Conservation (phyloP, 2,888 invertebrate genomes). For the Oscheius sp. region DNA sequence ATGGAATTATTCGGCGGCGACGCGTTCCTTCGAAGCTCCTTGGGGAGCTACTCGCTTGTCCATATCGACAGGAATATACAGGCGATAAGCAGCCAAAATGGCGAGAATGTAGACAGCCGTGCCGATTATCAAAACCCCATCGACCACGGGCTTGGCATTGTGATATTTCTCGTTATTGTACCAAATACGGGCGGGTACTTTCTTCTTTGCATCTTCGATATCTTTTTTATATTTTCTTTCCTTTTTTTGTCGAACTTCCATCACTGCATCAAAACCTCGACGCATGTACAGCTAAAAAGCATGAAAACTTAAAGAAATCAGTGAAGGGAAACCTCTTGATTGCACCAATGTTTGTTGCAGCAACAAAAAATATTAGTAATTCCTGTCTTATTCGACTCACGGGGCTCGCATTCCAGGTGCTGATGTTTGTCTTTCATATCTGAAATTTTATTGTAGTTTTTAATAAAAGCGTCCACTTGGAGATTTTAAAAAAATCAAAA, state of each 20-base stretch:
- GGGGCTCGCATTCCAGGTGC: not conserved
- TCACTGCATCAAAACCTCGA: not conserved
- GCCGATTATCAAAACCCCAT: not conserved
- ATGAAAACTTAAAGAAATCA: not conserved
- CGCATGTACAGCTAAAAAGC: not conserved
- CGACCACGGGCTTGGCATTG: not conserved
- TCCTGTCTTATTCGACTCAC: not conserved
- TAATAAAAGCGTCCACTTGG: too few relatives aligned
- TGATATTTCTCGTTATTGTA: slow-evolving; percentile 2
- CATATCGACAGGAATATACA: not conserved
- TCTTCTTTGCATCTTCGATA: not conserved
- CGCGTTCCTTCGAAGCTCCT: not conserved
- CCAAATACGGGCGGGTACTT: not conserved
- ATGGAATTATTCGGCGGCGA: too few relatives aligned
- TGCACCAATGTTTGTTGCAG: not conserved
- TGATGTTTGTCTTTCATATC: too few relatives aligned
- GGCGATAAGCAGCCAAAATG: not conserved
- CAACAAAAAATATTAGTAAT: not conserved
- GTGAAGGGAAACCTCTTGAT: too few relatives aligned
- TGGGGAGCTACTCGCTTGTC: not conserved
- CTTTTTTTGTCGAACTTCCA: not conserved
- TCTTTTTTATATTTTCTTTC: not conserved
- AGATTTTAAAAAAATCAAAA: too few relatives aligned
- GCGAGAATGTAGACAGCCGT: slow-evolving; percentile 4
- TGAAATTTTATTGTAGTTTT: too few relatives aligned